These are phyloP conservation scores for Cecidostiba fungosa DNA, from an alignment of 2,888 invertebrate genomes.

Conservation along the genomic window DNA sequence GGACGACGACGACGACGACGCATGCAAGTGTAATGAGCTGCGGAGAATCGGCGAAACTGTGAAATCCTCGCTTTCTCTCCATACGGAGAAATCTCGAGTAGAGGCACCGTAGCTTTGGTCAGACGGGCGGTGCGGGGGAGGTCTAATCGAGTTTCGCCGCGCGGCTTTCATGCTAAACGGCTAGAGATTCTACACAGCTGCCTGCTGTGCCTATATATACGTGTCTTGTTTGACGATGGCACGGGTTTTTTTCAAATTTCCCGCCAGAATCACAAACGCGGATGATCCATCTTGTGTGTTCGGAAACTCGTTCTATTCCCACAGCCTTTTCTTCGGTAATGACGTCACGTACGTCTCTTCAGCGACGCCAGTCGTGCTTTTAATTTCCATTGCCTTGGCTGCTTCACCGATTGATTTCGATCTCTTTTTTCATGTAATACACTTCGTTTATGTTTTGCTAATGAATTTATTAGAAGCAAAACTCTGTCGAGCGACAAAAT, in stretches of 20 bases:
- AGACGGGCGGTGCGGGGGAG: slow-evolving; percentile 30
- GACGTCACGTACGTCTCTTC: no score
- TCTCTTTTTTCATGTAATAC: no score
- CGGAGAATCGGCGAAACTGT: slow-evolving; percentile 37
- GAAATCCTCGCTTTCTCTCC: neutral
- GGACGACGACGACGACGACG: slow-evolving; percentile 43
- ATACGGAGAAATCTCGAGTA: slow-evolving; percentile 38
- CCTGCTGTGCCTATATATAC: no score
- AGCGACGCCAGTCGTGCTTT: no score
- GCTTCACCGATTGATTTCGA: no score
- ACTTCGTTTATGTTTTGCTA: no score
- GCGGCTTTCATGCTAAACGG: slow-evolving; percentile 6
- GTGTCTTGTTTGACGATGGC: neutral
- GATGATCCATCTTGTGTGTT: no score
- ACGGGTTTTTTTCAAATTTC: neutral
- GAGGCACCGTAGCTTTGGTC: slow-evolving; percentile 49
- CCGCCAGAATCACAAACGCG: no score
- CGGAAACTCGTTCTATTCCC: no score
- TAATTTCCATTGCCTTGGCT: no score
- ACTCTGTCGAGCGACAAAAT: neutral
- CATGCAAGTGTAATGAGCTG: slow-evolving; percentile 65
- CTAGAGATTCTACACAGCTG: neutral
- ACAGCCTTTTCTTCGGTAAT: no score
- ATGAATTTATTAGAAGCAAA: no score
- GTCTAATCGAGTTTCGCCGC: slow-evolving; percentile 44